Evolutionary conservation across 1,140 invertebrate species (phyloP), one percentile per base, ranked within the genome.

Genomic region (Rhizoglyphus robini): DNA sequence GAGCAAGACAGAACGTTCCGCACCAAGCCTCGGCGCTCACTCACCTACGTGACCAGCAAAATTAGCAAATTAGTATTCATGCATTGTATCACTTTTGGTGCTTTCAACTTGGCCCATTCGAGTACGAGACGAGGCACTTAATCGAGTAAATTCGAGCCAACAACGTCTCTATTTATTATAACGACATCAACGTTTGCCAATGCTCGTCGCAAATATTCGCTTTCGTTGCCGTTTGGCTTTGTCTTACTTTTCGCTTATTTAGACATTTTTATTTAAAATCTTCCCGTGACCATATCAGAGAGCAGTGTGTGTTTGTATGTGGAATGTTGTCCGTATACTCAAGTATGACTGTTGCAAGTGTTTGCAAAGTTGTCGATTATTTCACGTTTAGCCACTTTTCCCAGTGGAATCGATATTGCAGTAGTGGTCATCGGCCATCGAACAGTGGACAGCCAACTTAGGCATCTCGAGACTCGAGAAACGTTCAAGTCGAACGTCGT

Each of bases 21-120:
- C n/a, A n/a, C n/a, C n/a, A n/a, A n/a, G n/a, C n/a, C n/a, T n/a
- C n/a, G n/a, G n/a, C n/a, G n/a, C n/a, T n/a, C n/a, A n/a, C n/a
- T n/a, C 18, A 59, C 25, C 8, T 60, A 60, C 58, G 58, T 60
- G 58, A 60, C 58, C 58, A 60, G 2, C 2, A 32, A 59, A 59
- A 60, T 60, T 15, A 60, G 27, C 58, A 60, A 60, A 60, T 60
- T 60, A 60, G 58, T 60, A 60, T 60, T 60, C 58, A 60, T 60
- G 27, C 30, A n/a, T 60, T 60, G 58, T 27, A 34, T 51, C 48
- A 20, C n/a, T 49, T 49, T 4, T 41, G 36, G 18, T 8, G 36
- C 36, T n/a, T n/a, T n/a, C n/a, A 18, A 41, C 36, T 41, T 41
- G 8, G 36, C 36, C 18, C 36, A 18, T 41, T 41, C 36, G 36